Evolutionary conservation across 2,797 vertebrate species (phyloP).

Genomic region (Sus cebifrons): DNA sequence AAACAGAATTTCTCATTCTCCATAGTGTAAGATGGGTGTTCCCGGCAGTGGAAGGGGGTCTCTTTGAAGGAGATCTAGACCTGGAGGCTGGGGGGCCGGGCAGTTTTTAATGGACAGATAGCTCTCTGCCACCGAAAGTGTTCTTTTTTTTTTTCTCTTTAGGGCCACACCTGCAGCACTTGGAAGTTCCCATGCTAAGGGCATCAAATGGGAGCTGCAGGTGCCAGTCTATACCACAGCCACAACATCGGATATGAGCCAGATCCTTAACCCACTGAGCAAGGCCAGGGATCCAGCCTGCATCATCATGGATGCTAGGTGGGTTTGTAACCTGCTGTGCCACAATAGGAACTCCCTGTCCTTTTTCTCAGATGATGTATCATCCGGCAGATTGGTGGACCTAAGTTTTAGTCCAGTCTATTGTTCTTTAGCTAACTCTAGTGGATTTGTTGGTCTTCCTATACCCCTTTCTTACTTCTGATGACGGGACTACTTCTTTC

Average conservation of each 20-base stretch:
- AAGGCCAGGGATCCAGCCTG: too few relatives aligned
- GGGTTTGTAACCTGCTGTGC: too few relatives aligned
- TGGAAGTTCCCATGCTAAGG: too few relatives aligned
- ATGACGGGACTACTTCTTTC: background rate
- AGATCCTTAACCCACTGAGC: too few relatives aligned
- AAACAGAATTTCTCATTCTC: background rate
- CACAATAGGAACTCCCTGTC: too few relatives aligned
- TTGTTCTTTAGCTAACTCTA: background rate
- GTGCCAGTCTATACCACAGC: too few relatives aligned
- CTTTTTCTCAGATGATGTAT: background rate
- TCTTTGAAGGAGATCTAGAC: background rate
- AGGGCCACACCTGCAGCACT: too few relatives aligned
- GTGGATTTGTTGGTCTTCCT: background rate
- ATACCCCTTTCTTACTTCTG: background rate
- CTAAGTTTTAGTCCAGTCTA: background rate
- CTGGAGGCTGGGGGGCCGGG: background rate
- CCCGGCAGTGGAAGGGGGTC: background rate
- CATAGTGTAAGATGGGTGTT: background rate
- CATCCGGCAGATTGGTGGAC: background rate
- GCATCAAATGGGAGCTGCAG: too few relatives aligned
- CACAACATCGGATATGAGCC: too few relatives aligned
- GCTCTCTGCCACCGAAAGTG: background rate
- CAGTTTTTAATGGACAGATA: background rate
- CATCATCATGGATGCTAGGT: too few relatives aligned
- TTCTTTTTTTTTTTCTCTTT: background rate